These are phyloP conservation scores for Sternotherus odoratus DNA, from an alignment of 2,797 vertebrate species.

Conservation along the genomic window DNA sequence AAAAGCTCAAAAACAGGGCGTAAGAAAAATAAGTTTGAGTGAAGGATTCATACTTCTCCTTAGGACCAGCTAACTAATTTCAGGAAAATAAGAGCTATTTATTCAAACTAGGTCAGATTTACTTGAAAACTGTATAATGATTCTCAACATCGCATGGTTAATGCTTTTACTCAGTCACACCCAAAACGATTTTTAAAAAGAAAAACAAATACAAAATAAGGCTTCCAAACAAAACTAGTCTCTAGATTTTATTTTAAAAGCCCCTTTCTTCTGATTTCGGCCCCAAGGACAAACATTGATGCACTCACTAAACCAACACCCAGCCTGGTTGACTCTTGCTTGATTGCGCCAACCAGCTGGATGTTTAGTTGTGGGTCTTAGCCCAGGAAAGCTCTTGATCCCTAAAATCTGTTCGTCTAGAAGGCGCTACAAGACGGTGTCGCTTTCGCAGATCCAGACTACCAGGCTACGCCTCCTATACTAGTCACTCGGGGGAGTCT, in stretches of 20 bases:
- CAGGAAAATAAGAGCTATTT: not conserved
- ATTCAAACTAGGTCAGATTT: not conserved
- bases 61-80: not conserved
- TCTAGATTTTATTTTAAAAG: not conserved
- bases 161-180: not conserved
- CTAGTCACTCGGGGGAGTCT: no score
- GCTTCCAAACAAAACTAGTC: not conserved
- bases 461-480: no score
- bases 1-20: not conserved
- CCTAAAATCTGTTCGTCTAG: no score
- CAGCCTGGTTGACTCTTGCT: not conserved
- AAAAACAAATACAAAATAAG: no score
- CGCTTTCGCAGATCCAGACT: no score
- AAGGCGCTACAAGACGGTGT: no score
- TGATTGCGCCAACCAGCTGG: no score
- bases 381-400: no score
- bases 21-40: not conserved
- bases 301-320: not conserved
- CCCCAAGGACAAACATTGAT: not conserved
- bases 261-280: not conserved
- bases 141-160: rapidly evolving
- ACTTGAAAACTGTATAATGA: rapidly evolving
- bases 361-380: no score
- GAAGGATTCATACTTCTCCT: not conserved
- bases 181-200: rapidly evolving